Base-by-base conservation (phyloP, 2,888 invertebrate genomes). In the Leptarthrus brevirostris region DNA sequence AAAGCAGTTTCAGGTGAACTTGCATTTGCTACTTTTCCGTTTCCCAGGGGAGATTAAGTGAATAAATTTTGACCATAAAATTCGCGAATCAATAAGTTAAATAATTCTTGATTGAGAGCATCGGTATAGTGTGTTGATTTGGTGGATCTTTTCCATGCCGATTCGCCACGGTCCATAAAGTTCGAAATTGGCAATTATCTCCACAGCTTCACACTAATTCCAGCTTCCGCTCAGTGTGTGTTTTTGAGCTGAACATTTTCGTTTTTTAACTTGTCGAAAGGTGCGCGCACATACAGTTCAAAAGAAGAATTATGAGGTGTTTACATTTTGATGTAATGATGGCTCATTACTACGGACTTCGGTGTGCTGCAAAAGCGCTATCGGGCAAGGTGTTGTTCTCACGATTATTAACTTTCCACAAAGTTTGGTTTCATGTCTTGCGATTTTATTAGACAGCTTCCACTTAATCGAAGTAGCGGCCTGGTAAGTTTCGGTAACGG, bases 331-430 rank as follows among this genome's bases (percentile, higher is more conserved):
- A 24, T n/a, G 49, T 66, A 66, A 66, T 66, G 66, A 66, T 47
- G 66, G 44, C 49, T 66, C 22, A 66, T 66, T 66, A 66, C 49
- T 26, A 47, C 47, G 30, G 49, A 66, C 26, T 26, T 66, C 16
- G 26, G 66, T 10, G 26, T 47, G 26, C 66, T 20, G 40, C 61
- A 18, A 8, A 16, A 2, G 20, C 16, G 40, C 22, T 36, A 36
- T 16, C 36, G 61, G n/a, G 36, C 8, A 36, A 20, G 53, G 49
- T 49, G 53, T 71, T 74, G 61, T 74, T 74, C 74, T 72, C 74
- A 74, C 74, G 74, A 74, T 74, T 74, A 72, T 74, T 72, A 74
- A 44, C 54, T 74, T 74, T 74, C 64, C 53, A 52, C 18, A 36
- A 61, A 36, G n/a, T 61, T 34, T 30, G 30, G 26, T 8, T 26